Conservation (phyloP, 2,797 vertebrate species). For the Sphaeramia orbicularis region DNA sequence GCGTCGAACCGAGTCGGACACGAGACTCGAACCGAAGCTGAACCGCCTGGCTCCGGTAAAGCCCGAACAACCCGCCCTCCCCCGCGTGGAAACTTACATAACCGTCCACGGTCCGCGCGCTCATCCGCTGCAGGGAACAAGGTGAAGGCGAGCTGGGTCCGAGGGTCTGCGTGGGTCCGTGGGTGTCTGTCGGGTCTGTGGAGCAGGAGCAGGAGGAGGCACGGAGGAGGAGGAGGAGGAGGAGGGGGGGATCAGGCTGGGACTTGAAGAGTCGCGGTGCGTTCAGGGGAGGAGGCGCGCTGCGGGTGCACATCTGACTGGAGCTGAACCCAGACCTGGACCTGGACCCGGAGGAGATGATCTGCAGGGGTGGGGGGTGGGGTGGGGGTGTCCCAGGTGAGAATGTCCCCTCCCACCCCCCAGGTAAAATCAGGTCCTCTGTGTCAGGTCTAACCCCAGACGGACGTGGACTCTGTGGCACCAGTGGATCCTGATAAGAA, state of each 20-base stretch:
- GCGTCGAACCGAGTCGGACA: background rate
- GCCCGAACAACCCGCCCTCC: background rate
- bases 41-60: background rate
- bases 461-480: no score
- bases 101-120: constrained; percentile 47
- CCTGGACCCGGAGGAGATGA: no score
- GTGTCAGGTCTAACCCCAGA: no score
- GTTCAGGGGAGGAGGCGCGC: no score
- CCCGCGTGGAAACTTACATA: constrained; percentile 66
- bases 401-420: background rate
- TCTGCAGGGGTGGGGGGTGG: no score
- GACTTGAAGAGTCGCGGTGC: background rate
- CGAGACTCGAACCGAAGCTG: no score
- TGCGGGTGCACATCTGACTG: background rate
- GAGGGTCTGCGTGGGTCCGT: no score
- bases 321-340: background rate
- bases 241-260: constrained; percentile 6
- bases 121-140: constrained; percentile 41
- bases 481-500: no score
- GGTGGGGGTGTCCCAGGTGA: no score
- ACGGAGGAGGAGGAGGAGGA: background rate
- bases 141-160: background rate
- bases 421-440: no score
- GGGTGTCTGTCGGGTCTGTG: no score
- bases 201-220: background rate